Percentiles rank a stretch among this genome's conserved stretches.
phyloP scores from a whole-genome alignment of 2,113 vertebrate genomes.

The Caloenas nicobarica region DNA sequence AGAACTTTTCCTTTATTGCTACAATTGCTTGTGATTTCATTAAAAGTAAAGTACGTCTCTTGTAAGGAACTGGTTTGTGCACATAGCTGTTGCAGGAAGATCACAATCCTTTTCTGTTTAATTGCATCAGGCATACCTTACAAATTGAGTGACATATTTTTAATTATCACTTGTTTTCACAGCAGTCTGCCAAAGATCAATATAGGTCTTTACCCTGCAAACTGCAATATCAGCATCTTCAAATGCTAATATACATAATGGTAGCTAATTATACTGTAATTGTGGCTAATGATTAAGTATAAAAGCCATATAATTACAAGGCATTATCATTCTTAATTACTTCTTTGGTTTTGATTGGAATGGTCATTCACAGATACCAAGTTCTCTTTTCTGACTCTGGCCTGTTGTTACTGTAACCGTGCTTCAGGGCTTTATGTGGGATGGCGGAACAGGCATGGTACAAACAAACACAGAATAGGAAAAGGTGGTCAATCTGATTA shows the following conservation, averaged over 20 bases:
- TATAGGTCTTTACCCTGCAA: neutral
- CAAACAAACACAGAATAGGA: neutral
- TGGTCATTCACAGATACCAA: neutral
- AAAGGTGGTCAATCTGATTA: neutral
- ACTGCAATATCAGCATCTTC: neutral
- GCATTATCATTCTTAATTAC: neutral
- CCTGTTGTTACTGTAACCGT: neutral
- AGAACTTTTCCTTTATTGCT: neutral
- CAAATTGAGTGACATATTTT: neutral
- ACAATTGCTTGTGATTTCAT: neutral
- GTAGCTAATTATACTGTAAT: neutral
- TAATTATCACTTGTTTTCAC: neutral
- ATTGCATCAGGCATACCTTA: neutral
- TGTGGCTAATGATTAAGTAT: neutral
- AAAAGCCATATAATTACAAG: neutral
- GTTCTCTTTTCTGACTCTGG: neutral
- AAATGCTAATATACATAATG: neutral
- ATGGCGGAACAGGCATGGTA: neutral
- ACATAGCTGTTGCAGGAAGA: neutral
- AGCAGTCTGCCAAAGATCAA: neutral
- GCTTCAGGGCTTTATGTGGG: neutral
- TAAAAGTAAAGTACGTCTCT: neutral
- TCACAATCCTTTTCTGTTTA: neutral
- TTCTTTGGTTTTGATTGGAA: neutral
- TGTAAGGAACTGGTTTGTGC: neutral